Base-by-base conservation (phyloP, 1,140 invertebrate genomes). In the Trachymyrmex septentrionalis region DNA sequence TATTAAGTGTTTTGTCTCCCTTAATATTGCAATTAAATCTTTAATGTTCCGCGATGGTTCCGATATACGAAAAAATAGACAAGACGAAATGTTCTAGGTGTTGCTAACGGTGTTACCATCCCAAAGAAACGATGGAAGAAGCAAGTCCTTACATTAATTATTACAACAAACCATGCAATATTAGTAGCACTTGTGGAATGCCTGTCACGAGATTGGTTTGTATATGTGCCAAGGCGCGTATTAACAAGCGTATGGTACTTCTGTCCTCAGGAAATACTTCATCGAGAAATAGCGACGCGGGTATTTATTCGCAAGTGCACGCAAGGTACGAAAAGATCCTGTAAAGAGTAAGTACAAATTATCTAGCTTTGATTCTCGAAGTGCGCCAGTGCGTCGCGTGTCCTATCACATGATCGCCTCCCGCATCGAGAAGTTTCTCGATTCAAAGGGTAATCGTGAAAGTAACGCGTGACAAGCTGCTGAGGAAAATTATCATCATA, bases 111-210 rank as follows among this genome's bases (percentile, higher is more conserved):
- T 85, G 84, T 78, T 82, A 24, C 44, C 48, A 44, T 67, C 67
- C 34, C 75, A 78, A 87, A 88, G 48, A 88, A 85, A 91, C 73
- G 87, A 82, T 86, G 88, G 88, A 91, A 90, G 87, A 91, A 90
- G 81, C 87, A 84, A 64, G 72, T 88, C 81, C 64, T 86, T 87
- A 80, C 38, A 69, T 89, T 91, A 88, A 84, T 84, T 85, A 88
- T 76, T 90, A 91, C 88, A 90, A 90, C 63, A 86, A 89, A 88
- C 86, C 87, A 86, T 87, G 90, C 82, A 91, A 72, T 82, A 69
- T 91, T 91, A 86, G 84, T 87, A 92, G 90, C 92, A 93, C 91
- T 92, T 88, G 92, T 92, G 91, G 90, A 92, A 91, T 92, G 91
- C 92, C 90, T 92, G 89, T 92, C 85, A 88, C 81, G 76, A 87